phyloP scores from a whole-genome alignment of 2,888 invertebrate genomes.

The Rhamphomyia laevipes region DNA sequence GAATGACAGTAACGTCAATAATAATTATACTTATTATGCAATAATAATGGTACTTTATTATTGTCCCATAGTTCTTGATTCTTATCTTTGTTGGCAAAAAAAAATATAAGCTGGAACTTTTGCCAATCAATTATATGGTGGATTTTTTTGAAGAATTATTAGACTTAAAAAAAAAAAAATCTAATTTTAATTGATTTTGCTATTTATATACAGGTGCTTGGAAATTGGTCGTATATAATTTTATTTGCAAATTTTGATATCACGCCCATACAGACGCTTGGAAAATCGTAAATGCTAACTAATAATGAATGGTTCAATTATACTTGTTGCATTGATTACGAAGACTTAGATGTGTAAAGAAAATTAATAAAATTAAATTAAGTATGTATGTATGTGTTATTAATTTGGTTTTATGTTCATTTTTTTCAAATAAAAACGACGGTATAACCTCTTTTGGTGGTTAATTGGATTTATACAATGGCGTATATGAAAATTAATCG shows the following conservation, averaged over 20 bases:
- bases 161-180: slow-evolving; percentile 46
- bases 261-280: slow-evolving; percentile 44
- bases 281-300: slow-evolving; percentile 58
- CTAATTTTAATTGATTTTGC: too few relatives aligned
- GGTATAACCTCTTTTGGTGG: too few relatives aligned
- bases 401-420: too few relatives aligned
- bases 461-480: too few relatives aligned
- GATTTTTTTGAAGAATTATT: slow-evolving; percentile 52
- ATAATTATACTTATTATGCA: too few relatives aligned
- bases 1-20: too few relatives aligned
- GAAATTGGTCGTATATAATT: background rate
- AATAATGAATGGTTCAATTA: slow-evolving; percentile 57
- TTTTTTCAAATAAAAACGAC: too few relatives aligned
- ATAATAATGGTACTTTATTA: slow-evolving; percentile 20
- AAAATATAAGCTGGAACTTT: slow-evolving; percentile 57
- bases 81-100: slow-evolving; percentile 70
- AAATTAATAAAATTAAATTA: too few relatives aligned
- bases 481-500: too few relatives aligned
- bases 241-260: background rate
- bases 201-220: too few relatives aligned
- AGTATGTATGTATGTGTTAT: too few relatives aligned
- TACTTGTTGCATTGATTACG: slow-evolving; percentile 51
- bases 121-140: slow-evolving; percentile 56
- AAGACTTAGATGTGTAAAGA: slow-evolving; percentile 50
- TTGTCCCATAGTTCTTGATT: slow-evolving; percentile 64